Conservation (phyloP, 2,888 invertebrate species). For the Furcula furcula region DNA sequence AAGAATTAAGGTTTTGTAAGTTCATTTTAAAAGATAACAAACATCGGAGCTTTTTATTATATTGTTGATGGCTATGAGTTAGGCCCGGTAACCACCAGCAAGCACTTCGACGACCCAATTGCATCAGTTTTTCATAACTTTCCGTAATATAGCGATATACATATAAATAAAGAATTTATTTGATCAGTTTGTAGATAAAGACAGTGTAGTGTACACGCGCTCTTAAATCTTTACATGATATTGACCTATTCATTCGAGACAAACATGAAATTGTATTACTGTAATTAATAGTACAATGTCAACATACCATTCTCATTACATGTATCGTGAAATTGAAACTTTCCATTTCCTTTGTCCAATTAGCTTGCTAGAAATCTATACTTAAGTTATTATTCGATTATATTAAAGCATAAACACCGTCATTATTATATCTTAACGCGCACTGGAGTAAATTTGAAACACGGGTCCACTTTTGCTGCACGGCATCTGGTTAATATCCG, state of each 20-base stretch:
- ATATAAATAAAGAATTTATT: no score
- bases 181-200: not conserved
- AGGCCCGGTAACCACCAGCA: no score
- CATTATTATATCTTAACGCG: conserved; percentile 14
- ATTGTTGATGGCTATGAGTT: no score
- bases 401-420: conserved; percentile 13
- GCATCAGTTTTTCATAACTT: no score
- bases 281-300: not conserved
- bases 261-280: not conserved
- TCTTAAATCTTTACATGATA: not conserved
- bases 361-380: not conserved
- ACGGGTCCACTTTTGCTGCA: conserved; percentile 7
- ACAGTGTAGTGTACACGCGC: not conserved
- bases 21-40: no score
- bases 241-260: not conserved
- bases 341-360: not conserved
- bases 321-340: not conserved
- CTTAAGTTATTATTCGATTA: conserved; percentile 15
- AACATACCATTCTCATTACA: not conserved
- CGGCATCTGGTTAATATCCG: not conserved
- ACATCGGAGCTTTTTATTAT: no score
- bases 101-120: no score
- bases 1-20: no score
- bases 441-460: conserved; percentile 7
- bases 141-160: no score